Evolutionary conservation across 2,113 vertebrate species (phyloP), one percentile per base, ranked within the genome.

Genomic region (Myrmecobius fasciatus): DNA sequence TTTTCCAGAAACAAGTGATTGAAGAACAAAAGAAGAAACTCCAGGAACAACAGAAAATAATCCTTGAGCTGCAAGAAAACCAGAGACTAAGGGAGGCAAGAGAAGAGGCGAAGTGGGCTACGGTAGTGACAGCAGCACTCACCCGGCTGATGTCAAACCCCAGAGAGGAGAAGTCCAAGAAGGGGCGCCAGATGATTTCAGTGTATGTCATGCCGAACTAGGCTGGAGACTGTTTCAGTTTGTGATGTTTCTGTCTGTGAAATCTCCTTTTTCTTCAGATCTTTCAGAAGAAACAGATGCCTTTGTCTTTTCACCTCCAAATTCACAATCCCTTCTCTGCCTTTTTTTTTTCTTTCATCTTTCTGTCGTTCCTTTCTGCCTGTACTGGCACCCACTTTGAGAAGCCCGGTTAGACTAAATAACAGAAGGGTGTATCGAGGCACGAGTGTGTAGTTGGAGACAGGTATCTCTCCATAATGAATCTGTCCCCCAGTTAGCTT

Each of bases 41-140:
- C 96, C 98, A 98, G 97, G 99, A 99, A 96, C 99, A 99, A 97
- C 98, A 99, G 94, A 98, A 99, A 94, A 97, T 99, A 95, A 99
- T 99, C 92, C 94, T 97, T 20, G 98, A 95, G 52, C 98, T 99
- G 94, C 99, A 98, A 97, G 97, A 98, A 97, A 97, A 98, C 93
- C 99, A 99, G 97, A 98, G 97, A 43, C 94, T 98, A 92, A 97
- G 97, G 56, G 98, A 97, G 93, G 95, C 98, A 43, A 97, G 94
- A 97, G 98, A 98, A 97, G 98, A 99, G 83, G 94, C 95, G 48
- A 94, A 98, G 93, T 97, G 89, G 94, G 95, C 96, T 14, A 25
- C 75, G 0, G 96, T 92, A 83, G 54, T 91, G 11, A 97, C 95
- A 24, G 96, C 97, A 11, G 20, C 47, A 0, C 95, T 97, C 96